A percentile compares a stretch with the other conserved stretches of the same genome.
Evolutionary conservation across 2,888 invertebrate genomes (phyloP).

Genomic region (Leucania comma): DNA sequence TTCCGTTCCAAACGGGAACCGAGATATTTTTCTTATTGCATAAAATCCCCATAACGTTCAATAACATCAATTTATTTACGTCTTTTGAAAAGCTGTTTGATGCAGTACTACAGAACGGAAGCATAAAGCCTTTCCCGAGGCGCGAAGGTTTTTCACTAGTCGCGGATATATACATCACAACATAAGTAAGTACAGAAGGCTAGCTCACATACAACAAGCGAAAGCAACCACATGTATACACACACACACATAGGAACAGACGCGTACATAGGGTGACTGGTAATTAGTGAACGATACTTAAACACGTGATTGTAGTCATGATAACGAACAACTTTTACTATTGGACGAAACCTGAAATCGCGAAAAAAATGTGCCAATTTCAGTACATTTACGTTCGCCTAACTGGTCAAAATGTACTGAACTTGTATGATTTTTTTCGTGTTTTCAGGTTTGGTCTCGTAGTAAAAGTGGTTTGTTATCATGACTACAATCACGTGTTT

Average conservation of each 20-base stretch:
- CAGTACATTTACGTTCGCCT: too few relatives aligned
- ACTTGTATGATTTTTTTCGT: too few relatives aligned
- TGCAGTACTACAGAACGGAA: constrained; percentile 24
- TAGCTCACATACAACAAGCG: background rate
- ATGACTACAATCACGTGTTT: too few relatives aligned
- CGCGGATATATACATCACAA: constrained; percentile 4
- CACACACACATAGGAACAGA: background rate
- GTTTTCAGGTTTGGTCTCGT: too few relatives aligned
- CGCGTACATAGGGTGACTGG: too few relatives aligned
- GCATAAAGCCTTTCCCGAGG: constrained; percentile 22
- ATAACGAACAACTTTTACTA: too few relatives aligned
- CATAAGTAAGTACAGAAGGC: background rate
- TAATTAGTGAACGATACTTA: too few relatives aligned
- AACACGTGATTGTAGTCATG: too few relatives aligned
- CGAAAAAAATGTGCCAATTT: too few relatives aligned
- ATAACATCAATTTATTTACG: constrained; percentile 11
- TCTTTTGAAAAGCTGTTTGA: constrained; percentile 51
- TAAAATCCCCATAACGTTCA: background rate
- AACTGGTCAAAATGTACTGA: too few relatives aligned
- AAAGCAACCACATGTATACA: background rate
- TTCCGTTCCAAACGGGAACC: background rate
- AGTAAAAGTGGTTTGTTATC: too few relatives aligned
- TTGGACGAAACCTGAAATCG: too few relatives aligned
- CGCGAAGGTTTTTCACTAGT: constrained; percentile 37
- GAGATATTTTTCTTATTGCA: background rate